Percentiles rank a stretch among this genome's conserved stretches.
These are phyloP conservation scores for Pyrgus malvae DNA, from an alignment of 2,888 invertebrate species.

Conservation along the genomic window DNA sequence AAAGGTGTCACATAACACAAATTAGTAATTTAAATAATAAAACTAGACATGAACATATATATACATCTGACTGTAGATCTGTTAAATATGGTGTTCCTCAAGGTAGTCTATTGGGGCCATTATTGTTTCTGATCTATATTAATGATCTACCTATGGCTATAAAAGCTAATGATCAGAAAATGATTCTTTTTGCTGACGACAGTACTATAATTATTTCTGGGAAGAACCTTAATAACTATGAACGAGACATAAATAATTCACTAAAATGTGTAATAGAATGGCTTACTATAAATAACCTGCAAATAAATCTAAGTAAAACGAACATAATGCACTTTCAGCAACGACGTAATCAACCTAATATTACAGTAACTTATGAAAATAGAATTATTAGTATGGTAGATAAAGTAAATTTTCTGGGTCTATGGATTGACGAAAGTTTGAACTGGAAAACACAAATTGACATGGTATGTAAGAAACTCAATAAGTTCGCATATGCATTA, in stretches of 20 bases:
- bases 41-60: background rate
- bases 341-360: background rate
- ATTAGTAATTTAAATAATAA: background rate
- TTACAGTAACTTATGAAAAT: background rate
- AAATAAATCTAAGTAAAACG: background rate
- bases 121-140: background rate
- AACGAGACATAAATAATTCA: background rate
- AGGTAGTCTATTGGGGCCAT: background rate
- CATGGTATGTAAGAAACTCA: background rate
- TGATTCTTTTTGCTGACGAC: background rate
- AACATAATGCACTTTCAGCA: background rate
- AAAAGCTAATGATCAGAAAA: background rate
- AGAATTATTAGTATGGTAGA: background rate
- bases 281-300: background rate
- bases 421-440: background rate
- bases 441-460: background rate
- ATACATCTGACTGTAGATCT: background rate
- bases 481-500: background rate
- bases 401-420: background rate
- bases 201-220: background rate
- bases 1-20: background rate
- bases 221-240: background rate
- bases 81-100: background rate
- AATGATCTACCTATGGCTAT: background rate
- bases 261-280: background rate